Evolutionary conservation across 23 tunicate species (phyloP).

Genomic region (Oikopleura vanhoeffeni): DNA sequence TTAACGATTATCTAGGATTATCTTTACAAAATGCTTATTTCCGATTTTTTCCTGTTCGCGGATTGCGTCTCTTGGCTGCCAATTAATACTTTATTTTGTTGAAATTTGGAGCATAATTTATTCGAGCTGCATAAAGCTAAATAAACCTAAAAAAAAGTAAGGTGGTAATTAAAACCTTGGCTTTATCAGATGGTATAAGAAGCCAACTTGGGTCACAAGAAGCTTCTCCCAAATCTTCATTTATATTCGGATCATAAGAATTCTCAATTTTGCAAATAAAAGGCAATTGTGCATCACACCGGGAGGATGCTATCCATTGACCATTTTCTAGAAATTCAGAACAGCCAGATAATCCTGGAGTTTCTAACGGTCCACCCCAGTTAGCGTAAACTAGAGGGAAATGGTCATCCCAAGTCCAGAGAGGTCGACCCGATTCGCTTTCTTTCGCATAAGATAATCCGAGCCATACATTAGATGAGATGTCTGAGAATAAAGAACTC

Average conservation of each 20-base stretch:
- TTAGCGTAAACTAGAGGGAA: background rate
- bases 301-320: background rate
- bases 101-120: no score
- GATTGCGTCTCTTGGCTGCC: no score
- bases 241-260: background rate
- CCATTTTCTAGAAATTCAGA: background rate
- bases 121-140: no score
- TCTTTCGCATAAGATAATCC: background rate
- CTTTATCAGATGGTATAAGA: background rate
- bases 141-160: no score
- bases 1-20: no score
- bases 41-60: no score
- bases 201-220: background rate
- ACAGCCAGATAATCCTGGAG: background rate
- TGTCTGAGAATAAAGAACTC: background rate
- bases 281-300: background rate
- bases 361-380: background rate
- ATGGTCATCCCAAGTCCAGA: background rate
- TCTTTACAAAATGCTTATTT: no score
- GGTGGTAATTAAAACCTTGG: background rate
- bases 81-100: no score
- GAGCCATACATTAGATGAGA: background rate
- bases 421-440: background rate
- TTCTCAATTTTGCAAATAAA: conserved; percentile 5
- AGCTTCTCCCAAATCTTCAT: background rate